Evolutionary conservation across 2,113 vertebrate genomes (phyloP), one percentile per base, ranked within the genome.

Genomic region (Rhinoptilus africanus): DNA sequence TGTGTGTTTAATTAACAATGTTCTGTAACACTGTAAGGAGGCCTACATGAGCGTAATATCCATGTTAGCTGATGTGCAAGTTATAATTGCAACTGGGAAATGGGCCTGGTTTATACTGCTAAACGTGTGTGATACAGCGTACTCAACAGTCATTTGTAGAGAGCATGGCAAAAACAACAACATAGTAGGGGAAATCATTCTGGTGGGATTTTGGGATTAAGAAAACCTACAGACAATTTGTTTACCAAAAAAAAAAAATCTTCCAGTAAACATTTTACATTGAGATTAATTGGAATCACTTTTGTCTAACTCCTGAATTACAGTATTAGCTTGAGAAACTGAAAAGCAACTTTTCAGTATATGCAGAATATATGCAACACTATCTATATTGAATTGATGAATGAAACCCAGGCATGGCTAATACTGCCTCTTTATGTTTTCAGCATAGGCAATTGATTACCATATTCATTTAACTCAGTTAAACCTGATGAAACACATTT

Each of bases 71-170:
- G 50, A 51, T 8, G 8, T 23, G 34, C 10, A 69, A 60, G 7
- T n/a, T 54, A 30, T 13, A 84, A 59, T 1, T 74, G 7, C 22
- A 81, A 51, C 20, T 37, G 14, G 30, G 21, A 96, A 91, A 54
- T 9, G 3, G 18, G 39, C 30, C 53, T 53, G 26, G 78, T 56
- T 28, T 43, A 84, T 14, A n/a, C 45, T 48, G 12, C 71, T 11
- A 79, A 62, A 64, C 1, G 0, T 12, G 6, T 20, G 12, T 24
- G 9, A 74, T 32, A 45, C 0, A 41, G 3, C 8, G 8, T 23
- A 71, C 27, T 62, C 41, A 64, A 69, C 68, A 71, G 6, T 20
- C 18, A 54, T 51, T 59, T 71, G 19, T 14, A 84, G 30, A 54
- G 10, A 60, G 9, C 16, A 91, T 2, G 63, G 27, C 8, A 88